Conservation (phyloP, 2,888 invertebrate species). For the Plutella xylostella region DNA sequence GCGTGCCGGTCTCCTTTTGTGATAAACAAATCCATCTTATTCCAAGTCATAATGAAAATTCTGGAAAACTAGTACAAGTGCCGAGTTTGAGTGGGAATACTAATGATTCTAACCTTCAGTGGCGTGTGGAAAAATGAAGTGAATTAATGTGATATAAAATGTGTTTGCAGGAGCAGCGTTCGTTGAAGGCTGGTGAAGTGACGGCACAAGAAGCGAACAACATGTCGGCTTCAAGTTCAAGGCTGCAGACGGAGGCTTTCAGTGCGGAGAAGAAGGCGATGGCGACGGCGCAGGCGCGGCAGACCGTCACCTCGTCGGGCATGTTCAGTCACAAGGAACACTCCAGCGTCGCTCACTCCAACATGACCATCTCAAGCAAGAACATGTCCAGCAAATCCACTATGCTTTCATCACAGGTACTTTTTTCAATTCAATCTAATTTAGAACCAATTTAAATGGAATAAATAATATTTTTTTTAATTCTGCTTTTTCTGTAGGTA, state of each 20-base stretch:
- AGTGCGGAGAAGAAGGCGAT: constrained; percentile 84
- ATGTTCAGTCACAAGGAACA: constrained; percentile 80
- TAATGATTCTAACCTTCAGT: neutral
- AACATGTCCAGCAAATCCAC: constrained; percentile 76
- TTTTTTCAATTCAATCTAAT: neutral
- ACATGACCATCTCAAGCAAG: constrained; percentile 82
- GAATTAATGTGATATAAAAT: neutral
- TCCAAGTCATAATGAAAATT: neutral
- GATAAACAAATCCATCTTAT: neutral
- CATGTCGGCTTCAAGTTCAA: constrained; percentile 85
- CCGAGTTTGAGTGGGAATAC: neutral
- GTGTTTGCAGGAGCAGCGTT: constrained; percentile 80
- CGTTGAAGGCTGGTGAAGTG: constrained; percentile 85
- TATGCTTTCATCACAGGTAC: constrained; percentile 67
- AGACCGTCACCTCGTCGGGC: constrained; percentile 83
- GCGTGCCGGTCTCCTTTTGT: neutral
- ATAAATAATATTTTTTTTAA: too few species aligned
- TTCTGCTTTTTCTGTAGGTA: too few species aligned
- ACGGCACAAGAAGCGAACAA: constrained; percentile 89
- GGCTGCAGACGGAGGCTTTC: constrained; percentile 87
- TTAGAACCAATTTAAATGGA: neutral
- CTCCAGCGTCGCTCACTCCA: constrained; percentile 81
- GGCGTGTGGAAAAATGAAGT: neutral
- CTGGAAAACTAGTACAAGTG: constrained; percentile 1
- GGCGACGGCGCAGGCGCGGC: constrained; percentile 81